phyloP scores from a whole-genome alignment of 2,797 vertebrate species.

The Rhyacichthys aspro region DNA sequence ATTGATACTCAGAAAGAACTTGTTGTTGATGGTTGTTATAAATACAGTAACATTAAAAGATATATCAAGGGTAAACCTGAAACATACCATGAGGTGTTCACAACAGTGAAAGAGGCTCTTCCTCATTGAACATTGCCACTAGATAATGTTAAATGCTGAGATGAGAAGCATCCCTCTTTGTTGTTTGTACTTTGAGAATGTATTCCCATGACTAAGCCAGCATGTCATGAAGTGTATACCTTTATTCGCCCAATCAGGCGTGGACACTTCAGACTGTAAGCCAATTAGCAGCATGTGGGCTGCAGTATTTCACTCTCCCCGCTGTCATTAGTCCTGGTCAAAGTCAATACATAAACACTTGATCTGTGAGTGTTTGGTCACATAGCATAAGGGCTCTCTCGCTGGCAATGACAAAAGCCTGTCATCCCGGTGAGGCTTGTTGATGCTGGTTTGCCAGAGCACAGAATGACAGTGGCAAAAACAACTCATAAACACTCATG shows the following conservation, averaged over 20 bases:
- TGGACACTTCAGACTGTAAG: constrained; percentile 62
- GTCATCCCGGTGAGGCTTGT: constrained; percentile 32
- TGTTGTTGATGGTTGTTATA: too few relatives aligned
- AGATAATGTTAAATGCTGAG: constrained; percentile 10
- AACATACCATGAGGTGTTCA: too few relatives aligned
- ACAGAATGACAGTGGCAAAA: constrained; percentile 6
- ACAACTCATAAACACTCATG: constrained; percentile 18
- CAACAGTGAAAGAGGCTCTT: not conserved
- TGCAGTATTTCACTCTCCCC: constrained; percentile 41
- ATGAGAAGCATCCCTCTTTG: constrained; percentile 16
- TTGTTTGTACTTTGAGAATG: constrained; percentile 27
- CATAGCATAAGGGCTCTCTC: constrained; percentile 34
- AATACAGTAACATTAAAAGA: too few relatives aligned
- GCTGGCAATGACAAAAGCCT: constrained; percentile 27
- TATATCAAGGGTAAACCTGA: too few relatives aligned
- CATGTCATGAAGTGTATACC: constrained; percentile 40
- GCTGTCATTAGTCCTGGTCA: constrained; percentile 55
- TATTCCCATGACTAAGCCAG: constrained; percentile 45
- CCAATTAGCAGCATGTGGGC: constrained; percentile 60
- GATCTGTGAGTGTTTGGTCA: constrained; percentile 49
- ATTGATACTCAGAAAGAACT: not conserved
- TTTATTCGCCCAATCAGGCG: constrained; percentile 58
- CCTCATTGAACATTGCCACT: constrained; percentile 8
- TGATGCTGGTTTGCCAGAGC: constrained; percentile 30
- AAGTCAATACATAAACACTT: constrained; percentile 56